Percentiles rank a stretch among this genome's conserved stretches.
These are phyloP conservation scores for Pseudomugil tenellus DNA, from an alignment of 2,797 vertebrate genomes.

Conservation along the genomic window DNA sequence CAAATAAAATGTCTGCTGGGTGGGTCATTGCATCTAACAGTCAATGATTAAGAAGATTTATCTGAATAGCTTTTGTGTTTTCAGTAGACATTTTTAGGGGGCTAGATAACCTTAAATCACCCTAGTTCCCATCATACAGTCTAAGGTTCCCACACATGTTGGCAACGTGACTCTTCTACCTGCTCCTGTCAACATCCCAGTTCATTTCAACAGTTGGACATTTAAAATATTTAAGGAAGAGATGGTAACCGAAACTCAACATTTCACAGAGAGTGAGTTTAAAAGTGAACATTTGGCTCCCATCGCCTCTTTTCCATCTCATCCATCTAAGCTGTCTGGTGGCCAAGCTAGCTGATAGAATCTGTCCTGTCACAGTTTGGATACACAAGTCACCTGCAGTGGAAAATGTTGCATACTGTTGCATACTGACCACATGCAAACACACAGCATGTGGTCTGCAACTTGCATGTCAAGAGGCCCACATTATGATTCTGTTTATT, in stretches of 20 bases:
- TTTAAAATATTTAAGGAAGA: constrained; percentile 75
- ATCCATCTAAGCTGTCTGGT: constrained; percentile 49
- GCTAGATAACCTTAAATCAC: constrained; percentile 27
- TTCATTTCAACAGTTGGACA: constrained; percentile 60
- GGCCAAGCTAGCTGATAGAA: constrained; percentile 50
- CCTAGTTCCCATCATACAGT: not conserved
- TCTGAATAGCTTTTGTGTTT: not conserved
- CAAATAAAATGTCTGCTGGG: not conserved
- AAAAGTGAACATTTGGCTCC: constrained; percentile 58
- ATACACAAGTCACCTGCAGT: constrained; percentile 50
- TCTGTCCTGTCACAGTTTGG: constrained; percentile 61
- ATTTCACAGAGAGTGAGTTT: constrained; percentile 41
- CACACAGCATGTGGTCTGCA: not conserved
- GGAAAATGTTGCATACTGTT: constrained; percentile 64
- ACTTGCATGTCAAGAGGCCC: not conserved
- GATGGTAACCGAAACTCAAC: constrained; percentile 59
- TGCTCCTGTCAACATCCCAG: constrained; percentile 21
- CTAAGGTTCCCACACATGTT: not conserved
- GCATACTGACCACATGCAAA: constrained; percentile 5
- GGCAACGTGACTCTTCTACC: constrained; percentile 40
- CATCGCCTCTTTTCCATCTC: constrained; percentile 55
- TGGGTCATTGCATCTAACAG: not conserved
- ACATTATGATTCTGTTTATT: constrained; percentile 17
- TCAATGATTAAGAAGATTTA: not conserved
- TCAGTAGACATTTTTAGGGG: not conserved